These are phyloP conservation scores for Chiridota heheva DNA, from an alignment of 35 echinoderm and acorn worm species.

Conservation along the genomic window DNA sequence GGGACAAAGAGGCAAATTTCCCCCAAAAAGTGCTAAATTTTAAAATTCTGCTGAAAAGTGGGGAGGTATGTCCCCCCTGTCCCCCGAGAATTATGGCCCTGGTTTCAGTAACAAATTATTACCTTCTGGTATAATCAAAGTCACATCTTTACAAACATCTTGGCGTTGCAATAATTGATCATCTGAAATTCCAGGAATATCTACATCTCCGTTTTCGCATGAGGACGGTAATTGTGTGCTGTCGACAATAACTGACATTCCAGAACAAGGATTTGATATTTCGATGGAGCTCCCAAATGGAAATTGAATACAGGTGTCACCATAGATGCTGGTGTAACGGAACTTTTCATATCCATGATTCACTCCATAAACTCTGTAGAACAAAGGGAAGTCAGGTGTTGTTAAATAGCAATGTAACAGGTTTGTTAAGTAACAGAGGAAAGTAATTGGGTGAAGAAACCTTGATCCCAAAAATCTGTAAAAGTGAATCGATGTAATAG, in stretches of 20 bases:
- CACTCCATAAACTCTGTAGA: slow-evolving; percentile 15
- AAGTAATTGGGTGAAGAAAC: not conserved
- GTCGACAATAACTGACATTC: not conserved
- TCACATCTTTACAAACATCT: slow-evolving; percentile 6
- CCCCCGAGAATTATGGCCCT: no score
- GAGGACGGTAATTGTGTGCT: slow-evolving; percentile 35
- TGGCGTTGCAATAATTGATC: not conserved
- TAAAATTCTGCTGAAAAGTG: no score
- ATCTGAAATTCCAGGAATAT: slow-evolving; percentile 12
- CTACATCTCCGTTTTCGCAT: not conserved
- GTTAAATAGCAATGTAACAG: no score
- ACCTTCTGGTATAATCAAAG: slow-evolving; percentile 10
- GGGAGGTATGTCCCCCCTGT: no score
- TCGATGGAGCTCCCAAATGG: slow-evolving; percentile 21
- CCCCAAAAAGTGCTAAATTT: no score
- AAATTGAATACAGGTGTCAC: slow-evolving; percentile 27
- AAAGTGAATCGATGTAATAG: not conserved
- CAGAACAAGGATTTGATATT: slow-evolving; percentile 11
- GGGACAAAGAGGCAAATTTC: no score
- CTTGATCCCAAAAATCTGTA: not conserved
- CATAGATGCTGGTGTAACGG: slow-evolving; percentile 18
- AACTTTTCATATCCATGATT: slow-evolving; percentile 40
- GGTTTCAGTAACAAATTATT: no score
- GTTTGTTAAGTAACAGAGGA: not conserved
- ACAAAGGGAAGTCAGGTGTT: no score